Percentiles rank a stretch among this genome's conserved stretches.
Evolutionary conservation across 2,797 vertebrate species (phyloP).

Genomic region (Malacoctenus gilli): DNA sequence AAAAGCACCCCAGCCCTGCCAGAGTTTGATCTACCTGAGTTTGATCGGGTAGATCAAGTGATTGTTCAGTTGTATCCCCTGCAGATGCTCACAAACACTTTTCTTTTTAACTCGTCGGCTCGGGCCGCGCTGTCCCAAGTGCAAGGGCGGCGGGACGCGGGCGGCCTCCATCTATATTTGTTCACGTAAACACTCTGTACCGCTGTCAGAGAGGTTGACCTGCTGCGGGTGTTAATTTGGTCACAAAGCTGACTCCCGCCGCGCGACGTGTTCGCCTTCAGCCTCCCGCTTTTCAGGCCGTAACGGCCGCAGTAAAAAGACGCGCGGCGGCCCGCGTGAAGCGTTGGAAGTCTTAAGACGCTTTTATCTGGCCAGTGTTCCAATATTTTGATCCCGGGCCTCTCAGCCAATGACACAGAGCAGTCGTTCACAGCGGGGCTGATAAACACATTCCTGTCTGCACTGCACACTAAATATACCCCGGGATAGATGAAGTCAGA

Average conservation of each 20-base stretch:
- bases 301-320: conserved; percentile 7
- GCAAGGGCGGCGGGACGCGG: conserved; percentile 30
- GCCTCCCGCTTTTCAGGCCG: conserved; percentile 15
- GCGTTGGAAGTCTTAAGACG: conserved; percentile 28
- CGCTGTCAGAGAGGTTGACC: conserved; percentile 43
- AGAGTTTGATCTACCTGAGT: too few species aligned
- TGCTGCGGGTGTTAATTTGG: conserved; percentile 50
- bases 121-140: conserved; percentile 19
- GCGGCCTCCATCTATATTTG: conserved; percentile 54
- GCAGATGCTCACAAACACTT: background rate
- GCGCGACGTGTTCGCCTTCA: conserved; percentile 21
- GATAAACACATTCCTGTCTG: conserved; percentile 36
- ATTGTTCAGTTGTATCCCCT: background rate
- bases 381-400: conserved; percentile 28
- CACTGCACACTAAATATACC: conserved; percentile 18
- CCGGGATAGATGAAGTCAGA: conserved; percentile 24
- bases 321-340: conserved; percentile 27
- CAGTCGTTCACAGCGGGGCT: conserved; percentile 22
- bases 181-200: conserved; percentile 52
- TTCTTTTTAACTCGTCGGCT: conserved; percentile 29
- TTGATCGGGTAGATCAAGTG: too few species aligned
- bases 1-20: too few species aligned
- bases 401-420: conserved; percentile 27
- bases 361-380: conserved; percentile 34
- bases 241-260: conserved; percentile 40